Conservation (phyloP, 2,888 invertebrate genomes). For the Pseudoips prasinana region DNA sequence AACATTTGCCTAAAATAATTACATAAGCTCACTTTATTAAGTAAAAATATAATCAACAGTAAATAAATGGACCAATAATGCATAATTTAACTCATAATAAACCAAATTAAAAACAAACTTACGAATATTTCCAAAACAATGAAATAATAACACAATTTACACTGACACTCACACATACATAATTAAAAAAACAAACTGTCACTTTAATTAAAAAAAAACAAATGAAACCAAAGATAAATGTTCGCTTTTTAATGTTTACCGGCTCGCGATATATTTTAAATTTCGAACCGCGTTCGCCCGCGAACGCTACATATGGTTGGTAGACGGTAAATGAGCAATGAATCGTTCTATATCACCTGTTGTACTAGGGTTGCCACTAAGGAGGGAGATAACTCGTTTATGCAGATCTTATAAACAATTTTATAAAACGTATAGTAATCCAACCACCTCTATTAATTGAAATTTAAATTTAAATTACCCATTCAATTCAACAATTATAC, state of each 20-base stretch:
- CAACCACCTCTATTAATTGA: too few relatives aligned
- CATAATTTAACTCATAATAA: too few relatives aligned
- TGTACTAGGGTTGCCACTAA: constrained; percentile 30
- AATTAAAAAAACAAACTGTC: constrained; percentile 2
- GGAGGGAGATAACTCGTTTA: constrained; percentile 12
- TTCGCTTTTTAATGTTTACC: constrained; percentile 10
- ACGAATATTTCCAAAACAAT: constrained; percentile 16
- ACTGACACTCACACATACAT: constrained; percentile 25
- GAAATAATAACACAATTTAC: constrained; percentile 16
- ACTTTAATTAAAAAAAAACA: constrained; percentile 5
- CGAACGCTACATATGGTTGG: constrained; percentile 57
- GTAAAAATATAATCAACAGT: too few relatives aligned
- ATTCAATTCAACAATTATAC: too few relatives aligned
- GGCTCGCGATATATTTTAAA: constrained; percentile 43
- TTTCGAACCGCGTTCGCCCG: constrained; percentile 47
- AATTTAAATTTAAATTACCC: too few relatives aligned
- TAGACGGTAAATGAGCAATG: constrained; percentile 65
- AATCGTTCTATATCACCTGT: constrained; percentile 49
- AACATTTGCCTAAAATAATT: too few relatives aligned
- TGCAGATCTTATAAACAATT: too few relatives aligned
- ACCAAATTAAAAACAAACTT: constrained; percentile 12
- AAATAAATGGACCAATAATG: too few relatives aligned
- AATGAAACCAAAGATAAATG: constrained; percentile 19
- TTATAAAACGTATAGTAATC: too few relatives aligned
- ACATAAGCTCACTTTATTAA: too few relatives aligned